These are phyloP conservation scores for Ectropis crepuscularia DNA, from an alignment of 2,888 invertebrate species.

Conservation along the genomic window DNA sequence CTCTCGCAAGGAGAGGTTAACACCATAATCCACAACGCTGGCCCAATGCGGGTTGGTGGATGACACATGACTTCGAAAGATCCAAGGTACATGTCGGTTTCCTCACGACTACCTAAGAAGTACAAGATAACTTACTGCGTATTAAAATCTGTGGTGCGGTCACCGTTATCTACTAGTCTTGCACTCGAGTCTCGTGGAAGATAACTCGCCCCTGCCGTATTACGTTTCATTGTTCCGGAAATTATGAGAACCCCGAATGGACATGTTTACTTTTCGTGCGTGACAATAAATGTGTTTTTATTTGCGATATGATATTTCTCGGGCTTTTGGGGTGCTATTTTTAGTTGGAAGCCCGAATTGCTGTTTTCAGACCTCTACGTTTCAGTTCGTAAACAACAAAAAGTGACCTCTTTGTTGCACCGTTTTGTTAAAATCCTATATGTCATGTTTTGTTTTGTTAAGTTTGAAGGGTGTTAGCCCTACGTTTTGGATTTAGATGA, in stretches of 20 bases:
- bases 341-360: constrained; percentile 18
- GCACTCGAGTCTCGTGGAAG: constrained; percentile 67
- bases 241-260: constrained; percentile 69
- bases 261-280: constrained; percentile 75
- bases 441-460: no score
- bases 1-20: no score
- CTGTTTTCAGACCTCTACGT: constrained; percentile 4
- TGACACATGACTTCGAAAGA: no score
- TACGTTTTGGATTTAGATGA: no score
- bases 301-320: constrained; percentile 46
- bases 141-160: constrained; percentile 31
- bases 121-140: constrained; percentile 9
- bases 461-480: no score
- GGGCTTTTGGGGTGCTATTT: constrained; percentile 15
- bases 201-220: constrained; percentile 67
- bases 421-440: no score
- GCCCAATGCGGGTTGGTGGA: no score
- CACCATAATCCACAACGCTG: no score
- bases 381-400: background rate
- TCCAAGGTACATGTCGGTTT: no score
- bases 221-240: constrained; percentile 72
- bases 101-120: background rate
- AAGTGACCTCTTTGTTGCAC: no score
- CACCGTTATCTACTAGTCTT: constrained; percentile 70
- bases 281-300: constrained; percentile 67